phyloP scores from a whole-genome alignment of 1,140 invertebrate genomes.

The Drosophila littoralis region DNA sequence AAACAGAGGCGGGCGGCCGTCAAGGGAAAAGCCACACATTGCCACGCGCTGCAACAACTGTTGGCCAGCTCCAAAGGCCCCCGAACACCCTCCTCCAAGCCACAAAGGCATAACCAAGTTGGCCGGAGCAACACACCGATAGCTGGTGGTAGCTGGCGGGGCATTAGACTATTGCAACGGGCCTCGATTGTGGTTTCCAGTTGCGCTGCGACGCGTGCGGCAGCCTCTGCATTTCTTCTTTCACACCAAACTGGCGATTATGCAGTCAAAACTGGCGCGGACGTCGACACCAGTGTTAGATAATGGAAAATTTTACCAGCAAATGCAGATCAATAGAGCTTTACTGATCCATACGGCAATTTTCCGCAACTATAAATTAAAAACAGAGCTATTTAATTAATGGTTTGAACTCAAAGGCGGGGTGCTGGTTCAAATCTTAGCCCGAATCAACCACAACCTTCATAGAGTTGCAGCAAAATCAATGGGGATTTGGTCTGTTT shows the following conservation, averaged over 20 bases:
- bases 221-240: conserved; percentile 45
- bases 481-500: too few relatives aligned
- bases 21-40: conserved; percentile 24
- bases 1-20: conserved; percentile 10
- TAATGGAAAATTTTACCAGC: conserved; percentile 2
- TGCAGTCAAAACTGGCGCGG: conserved; percentile 45
- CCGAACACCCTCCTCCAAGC: neutral
- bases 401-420: too few relatives aligned
- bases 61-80: neutral
- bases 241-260: conserved; percentile 35
- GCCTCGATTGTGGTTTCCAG: conserved; percentile 51
- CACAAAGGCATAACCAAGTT: neutral
- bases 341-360: too few relatives aligned
- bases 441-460: too few relatives aligned
- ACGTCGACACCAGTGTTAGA: conserved; percentile 34
- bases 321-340: neutral
- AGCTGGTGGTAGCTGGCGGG: neutral
- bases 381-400: too few relatives aligned
- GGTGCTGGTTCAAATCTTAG: too few relatives aligned
- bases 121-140: conserved; percentile 10
- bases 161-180: conserved; percentile 34
- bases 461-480: too few relatives aligned
- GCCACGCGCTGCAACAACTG: conserved; percentile 7
- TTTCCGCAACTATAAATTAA: too few relatives aligned
- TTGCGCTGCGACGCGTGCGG: conserved; percentile 53